phyloP scores from a whole-genome alignment of 2,113 vertebrate species.

The Trachemys scripta region DNA sequence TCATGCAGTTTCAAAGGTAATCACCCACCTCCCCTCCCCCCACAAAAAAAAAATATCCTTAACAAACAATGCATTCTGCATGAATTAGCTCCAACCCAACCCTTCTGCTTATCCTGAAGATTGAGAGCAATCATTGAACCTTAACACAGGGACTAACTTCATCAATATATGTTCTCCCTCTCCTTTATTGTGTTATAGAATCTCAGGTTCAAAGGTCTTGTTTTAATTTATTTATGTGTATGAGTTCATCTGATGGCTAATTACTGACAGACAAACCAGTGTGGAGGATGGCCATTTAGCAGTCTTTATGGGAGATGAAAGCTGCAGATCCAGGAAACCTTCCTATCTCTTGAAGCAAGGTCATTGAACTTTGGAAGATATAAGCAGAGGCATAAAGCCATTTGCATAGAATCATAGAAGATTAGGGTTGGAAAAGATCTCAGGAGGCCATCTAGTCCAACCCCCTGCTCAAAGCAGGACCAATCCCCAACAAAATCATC shows the following conservation, averaged over 20 bases:
- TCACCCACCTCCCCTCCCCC: neutral
- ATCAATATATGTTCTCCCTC: accelerated
- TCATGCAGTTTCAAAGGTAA: conserved; percentile 11
- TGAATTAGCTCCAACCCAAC: conserved; percentile 49
- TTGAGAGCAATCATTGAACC: neutral
- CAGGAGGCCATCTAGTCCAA: too few relatives aligned
- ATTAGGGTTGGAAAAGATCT: too few relatives aligned
- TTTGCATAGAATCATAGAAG: too few relatives aligned
- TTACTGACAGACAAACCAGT: neutral
- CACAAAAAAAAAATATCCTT: neutral
- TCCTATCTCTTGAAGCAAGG: too few relatives aligned
- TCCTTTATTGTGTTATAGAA: neutral
- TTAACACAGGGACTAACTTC: neutral
- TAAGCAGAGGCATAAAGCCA: too few relatives aligned
- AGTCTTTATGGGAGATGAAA: too few relatives aligned
- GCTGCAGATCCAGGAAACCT: too few relatives aligned
- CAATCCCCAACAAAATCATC: too few relatives aligned
- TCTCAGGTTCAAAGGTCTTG: neutral
- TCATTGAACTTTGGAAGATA: too few relatives aligned
- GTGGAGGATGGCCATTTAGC: too few relatives aligned
- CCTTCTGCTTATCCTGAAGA: conserved; percentile 10
- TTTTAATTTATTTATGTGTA: neutral
- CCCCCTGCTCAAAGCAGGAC: too few relatives aligned
- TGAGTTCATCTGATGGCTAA: neutral
- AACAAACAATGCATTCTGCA: neutral